Percentiles rank a stretch among this genome's conserved stretches.
Evolutionary conservation across 2,888 invertebrate species (phyloP).

Genomic region (Xestia c-nigrum): DNA sequence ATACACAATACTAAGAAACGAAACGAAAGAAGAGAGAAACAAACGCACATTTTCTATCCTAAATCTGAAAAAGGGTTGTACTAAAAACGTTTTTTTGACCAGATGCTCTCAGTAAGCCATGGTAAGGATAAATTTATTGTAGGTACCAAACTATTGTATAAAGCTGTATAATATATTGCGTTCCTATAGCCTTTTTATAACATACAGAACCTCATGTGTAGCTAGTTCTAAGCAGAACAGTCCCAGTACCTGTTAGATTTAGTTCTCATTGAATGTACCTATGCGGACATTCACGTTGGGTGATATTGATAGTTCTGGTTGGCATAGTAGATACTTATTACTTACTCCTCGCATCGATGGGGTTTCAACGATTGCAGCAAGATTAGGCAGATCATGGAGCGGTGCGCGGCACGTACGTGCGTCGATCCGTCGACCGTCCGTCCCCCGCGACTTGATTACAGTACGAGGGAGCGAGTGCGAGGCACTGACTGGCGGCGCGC

Average conservation of each 20-base stretch:
- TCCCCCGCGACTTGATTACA: conserved; percentile 77
- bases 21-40: not conserved
- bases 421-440: conserved; percentile 77
- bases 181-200: not conserved
- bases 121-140: not conserved
- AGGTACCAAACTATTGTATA: not conserved
- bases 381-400: conserved; percentile 71
- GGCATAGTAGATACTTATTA: not conserved
- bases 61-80: not conserved
- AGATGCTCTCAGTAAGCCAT: not conserved
- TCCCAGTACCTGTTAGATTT: not conserved
- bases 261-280: conserved; percentile 3
- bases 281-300: not conserved
- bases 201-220: not conserved
- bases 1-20: not conserved
- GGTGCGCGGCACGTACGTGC: conserved; percentile 71
- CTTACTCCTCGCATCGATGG: conserved; percentile 42
- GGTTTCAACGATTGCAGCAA: conserved; percentile 65
- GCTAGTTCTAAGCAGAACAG: not conserved
- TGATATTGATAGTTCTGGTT: conserved; percentile 11
- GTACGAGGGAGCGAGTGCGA: conserved; percentile 79
- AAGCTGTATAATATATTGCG: not conserved
- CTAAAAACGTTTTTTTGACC: not conserved
- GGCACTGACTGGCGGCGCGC: conserved; percentile 79
- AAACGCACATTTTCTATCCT: not conserved